phyloP scores from a whole-genome alignment of 1,140 invertebrate genomes.

The Eubasilissa regina region DNA sequence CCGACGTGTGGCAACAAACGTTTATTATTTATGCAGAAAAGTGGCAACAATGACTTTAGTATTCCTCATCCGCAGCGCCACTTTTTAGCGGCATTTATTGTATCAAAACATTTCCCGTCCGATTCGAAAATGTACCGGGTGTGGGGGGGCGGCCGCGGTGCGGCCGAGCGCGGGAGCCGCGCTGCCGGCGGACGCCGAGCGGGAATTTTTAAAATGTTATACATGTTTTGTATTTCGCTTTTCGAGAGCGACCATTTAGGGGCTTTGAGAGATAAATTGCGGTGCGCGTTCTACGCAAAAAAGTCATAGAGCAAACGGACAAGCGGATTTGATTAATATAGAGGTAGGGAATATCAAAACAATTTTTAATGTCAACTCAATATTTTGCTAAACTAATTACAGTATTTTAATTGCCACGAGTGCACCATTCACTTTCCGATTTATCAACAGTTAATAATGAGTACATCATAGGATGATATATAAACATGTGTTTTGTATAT shows the following conservation, averaged over 20 bases:
- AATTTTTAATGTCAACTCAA: too few species aligned
- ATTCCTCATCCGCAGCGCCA: conserved; percentile 15
- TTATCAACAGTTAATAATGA: too few species aligned
- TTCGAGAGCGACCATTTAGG: background rate
- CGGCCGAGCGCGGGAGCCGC: background rate
- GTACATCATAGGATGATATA: too few species aligned
- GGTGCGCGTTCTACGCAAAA: background rate
- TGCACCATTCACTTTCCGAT: too few species aligned
- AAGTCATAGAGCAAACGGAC: conserved; percentile 1
- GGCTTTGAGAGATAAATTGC: conserved; percentile 12
- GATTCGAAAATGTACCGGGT: conserved; percentile 14
- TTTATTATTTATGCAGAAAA: conserved; percentile 16
- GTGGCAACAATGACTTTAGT: conserved; percentile 34
- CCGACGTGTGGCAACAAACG: background rate
- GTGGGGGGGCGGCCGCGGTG: background rate
- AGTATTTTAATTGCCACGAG: too few species aligned
- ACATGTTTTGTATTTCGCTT: conserved; percentile 12
- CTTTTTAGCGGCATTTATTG: conserved; percentile 41
- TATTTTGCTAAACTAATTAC: too few species aligned
- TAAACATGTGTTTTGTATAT: too few species aligned
- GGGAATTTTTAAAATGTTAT: conserved; percentile 24
- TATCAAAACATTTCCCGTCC: conserved; percentile 34
- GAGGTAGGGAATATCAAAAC: too few species aligned
- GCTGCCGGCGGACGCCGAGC: background rate
- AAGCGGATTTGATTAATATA: background rate